phyloP scores from a whole-genome alignment of 2,888 invertebrate species.

The Apotomis turbidana region DNA sequence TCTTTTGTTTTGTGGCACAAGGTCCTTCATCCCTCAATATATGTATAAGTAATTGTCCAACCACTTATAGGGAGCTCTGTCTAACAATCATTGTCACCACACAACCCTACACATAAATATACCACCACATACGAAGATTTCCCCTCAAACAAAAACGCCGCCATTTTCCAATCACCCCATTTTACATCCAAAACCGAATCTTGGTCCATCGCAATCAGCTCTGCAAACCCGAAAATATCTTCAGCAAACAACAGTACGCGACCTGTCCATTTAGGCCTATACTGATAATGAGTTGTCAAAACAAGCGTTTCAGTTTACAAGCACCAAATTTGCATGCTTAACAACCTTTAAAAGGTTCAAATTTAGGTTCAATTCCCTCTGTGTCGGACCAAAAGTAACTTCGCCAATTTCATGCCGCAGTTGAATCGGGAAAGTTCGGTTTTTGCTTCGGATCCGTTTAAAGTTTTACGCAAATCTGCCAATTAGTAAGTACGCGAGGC shows the following conservation, averaged over 20 bases:
- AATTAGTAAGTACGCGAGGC: constrained; percentile 66
- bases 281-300: constrained; percentile 81
- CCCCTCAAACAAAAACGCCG: background rate
- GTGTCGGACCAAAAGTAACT: constrained; percentile 46
- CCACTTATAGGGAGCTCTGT: too few relatives aligned
- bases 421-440: constrained; percentile 78
- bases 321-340: constrained; percentile 43
- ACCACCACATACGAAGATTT: background rate
- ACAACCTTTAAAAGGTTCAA: constrained; percentile 48
- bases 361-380: constrained; percentile 54
- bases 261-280: constrained; percentile 75
- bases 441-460: constrained; percentile 72
- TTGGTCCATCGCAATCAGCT: constrained; percentile 71
- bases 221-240: constrained; percentile 76
- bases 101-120: too few relatives aligned
- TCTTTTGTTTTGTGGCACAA: too few relatives aligned
- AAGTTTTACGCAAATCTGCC: constrained; percentile 75
- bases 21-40: too few relatives aligned
- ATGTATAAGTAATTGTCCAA: too few relatives aligned
- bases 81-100: too few relatives aligned
- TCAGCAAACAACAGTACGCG: constrained; percentile 65
- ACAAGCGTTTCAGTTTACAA: constrained; percentile 65
- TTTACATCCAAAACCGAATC: constrained; percentile 64
- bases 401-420: constrained; percentile 72
- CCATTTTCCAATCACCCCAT: constrained; percentile 43